Base-by-base conservation (phyloP, 2,888 invertebrate genomes). In the Cosmia trapezina region DNA sequence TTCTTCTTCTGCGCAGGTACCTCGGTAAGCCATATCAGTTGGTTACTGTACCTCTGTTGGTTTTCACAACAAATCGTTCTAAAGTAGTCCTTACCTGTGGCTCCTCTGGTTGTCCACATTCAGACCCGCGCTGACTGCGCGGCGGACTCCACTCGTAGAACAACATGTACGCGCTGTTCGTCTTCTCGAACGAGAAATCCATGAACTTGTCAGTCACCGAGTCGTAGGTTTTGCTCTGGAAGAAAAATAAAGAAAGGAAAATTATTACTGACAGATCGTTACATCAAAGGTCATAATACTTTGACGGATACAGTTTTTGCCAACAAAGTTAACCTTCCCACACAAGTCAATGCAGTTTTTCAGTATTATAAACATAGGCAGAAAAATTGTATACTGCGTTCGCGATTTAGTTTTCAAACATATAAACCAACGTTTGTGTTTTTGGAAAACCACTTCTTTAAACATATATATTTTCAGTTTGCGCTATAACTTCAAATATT, bases 141-240 rank as follows among this genome's bases (percentile, higher is more conserved):
- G 96, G 96, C 87, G 97, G 96, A 81, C 98, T 98, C 87, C 98
- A 97, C 93, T 99, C 99, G 94, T 99, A 99, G 93, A 99, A 99
- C 86, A 99, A 92, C 99, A 99, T 99, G 93, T 99, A 99, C 1
- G 99, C 99, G 90, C 99, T 99, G 94, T 99, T 99, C 4, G 99
- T 99, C 96, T 99, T 99, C 94, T 99, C 99, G 92, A 99, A 99
- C 88, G 99, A 99, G 91, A 99, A 99, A 93, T 99, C 99, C 98
- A 99, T 98, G 92, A 99, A 99, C 92, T 99, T 99, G 89, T 99
- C 99, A 12, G 99, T 99, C 41, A 99, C 99, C 0, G 99, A 98
- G 92, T 99, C 99, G 91, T 99, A 99, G 0, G 99, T 99, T 96
- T 99, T 99, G 90, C 99, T 99, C 98, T 98, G 28, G 2, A 73